Evolutionary conservation across 2,888 invertebrate species (phyloP).

Genomic region (Empis livida): DNA sequence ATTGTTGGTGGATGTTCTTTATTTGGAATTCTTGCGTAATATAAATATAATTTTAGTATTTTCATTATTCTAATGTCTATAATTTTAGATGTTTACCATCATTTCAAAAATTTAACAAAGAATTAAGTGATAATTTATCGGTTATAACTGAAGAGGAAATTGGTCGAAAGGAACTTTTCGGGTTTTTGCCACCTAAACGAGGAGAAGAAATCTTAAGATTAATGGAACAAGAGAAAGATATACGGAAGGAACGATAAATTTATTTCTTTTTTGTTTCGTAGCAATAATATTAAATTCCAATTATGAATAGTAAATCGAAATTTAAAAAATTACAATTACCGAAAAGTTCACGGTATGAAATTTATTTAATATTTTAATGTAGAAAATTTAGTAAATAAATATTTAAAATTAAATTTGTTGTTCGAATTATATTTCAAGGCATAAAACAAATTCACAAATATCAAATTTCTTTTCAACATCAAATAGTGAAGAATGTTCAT

Average conservation of each 20-base stretch:
- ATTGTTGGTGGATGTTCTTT: constrained; percentile 30
- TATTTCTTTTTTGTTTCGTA: background rate
- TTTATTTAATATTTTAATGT: constrained; percentile 8
- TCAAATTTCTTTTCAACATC: constrained; percentile 19
- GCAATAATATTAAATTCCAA: constrained; percentile 5
- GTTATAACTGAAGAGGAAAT: constrained; percentile 20
- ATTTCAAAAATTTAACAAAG: constrained; percentile 20
- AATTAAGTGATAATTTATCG: constrained; percentile 12
- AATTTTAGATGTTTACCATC: constrained; percentile 22
- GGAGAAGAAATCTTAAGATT: constrained; percentile 18
- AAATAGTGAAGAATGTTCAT: background rate
- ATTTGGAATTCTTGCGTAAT: constrained; percentile 25
- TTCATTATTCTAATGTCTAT: background rate
- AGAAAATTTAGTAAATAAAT: constrained; percentile 17
- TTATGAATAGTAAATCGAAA: constrained; percentile 21
- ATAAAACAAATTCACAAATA: constrained; percentile 11
- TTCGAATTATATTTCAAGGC: background rate
- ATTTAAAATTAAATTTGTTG: constrained; percentile 1
- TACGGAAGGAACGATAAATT: constrained; percentile 18
- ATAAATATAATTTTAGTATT: background rate
- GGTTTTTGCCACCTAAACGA: constrained; percentile 19
- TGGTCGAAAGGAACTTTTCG: constrained; percentile 22
- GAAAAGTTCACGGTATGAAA: constrained; percentile 20
- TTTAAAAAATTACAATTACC: constrained; percentile 25
- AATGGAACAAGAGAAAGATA: constrained; percentile 19